Base-by-base conservation (phyloP, 2,888 invertebrate genomes). In the Drosophila hamatofila region DNA sequence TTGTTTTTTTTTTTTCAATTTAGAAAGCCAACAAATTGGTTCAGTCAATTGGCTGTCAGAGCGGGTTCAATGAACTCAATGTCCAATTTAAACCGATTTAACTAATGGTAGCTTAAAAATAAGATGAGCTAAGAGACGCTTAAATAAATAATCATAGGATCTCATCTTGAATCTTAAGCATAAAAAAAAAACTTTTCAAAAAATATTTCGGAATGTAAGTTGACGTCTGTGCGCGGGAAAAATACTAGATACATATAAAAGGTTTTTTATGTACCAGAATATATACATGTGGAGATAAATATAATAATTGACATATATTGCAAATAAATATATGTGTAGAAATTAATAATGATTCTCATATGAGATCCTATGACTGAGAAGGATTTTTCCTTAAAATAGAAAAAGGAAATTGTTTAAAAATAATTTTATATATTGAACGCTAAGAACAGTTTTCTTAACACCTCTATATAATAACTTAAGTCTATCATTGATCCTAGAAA, bases 1-100 rank as follows among this genome's bases (percentile, higher is more conserved):
- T 44, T 25, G 35, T 67, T 64, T 58, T 14, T 21, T 44, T 25
- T 35, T 67, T 64, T 58, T 14, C 42, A 21, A 14, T 44, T 78
- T 64, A 70, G 67, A 78, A 77, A 78, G 78, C 66, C 44, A 58
- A 58, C 46, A 60, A 63, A 41, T 59, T 44, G 25, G 7, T 21
- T 27, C 12, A 23, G 41, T 55, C 33, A 35, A 55, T 41, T n/a
- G 30, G 42, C 23, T 42, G 25, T 39, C 37, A 18, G 25, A 41
- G 16, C 2, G 48, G 14, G 76, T 69, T 73, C 52, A 72, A 49
- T 55, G 39, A 65, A 73, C 73, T 63, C 2, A n/a, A n/a, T 41
- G 42, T 23, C 23, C 23, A 42, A 27, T 42, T 46, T 27, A 14
- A 52, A 39, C 37, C 18, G 59, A 61, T 59, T 39, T 21, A 8